phyloP scores from a whole-genome alignment of 2,888 invertebrate species.

The Andrena trimmerana region DNA sequence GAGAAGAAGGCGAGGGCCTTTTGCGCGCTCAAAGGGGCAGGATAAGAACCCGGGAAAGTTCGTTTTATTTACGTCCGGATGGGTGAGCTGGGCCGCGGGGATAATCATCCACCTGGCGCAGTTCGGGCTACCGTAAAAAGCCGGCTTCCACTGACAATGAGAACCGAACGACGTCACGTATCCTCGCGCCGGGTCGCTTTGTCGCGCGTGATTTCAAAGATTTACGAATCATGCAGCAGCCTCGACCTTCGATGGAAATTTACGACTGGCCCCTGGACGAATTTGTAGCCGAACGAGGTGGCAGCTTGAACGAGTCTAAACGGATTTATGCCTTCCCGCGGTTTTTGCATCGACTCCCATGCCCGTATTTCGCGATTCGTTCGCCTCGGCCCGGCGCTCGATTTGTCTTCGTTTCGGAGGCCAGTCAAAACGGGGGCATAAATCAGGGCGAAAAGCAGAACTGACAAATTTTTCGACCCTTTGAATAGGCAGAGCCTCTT shows the following conservation, averaged over 20 bases:
- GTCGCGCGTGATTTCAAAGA: constrained; percentile 25
- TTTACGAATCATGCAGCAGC: constrained; percentile 13
- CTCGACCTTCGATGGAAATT: constrained; percentile 5
- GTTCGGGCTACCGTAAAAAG: not conserved
- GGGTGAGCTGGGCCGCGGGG: constrained; percentile 6
- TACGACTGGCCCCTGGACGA: not conserved
- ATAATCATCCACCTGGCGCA: not conserved
- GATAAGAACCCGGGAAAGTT: constrained; percentile 27
- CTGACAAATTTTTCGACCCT: not conserved
- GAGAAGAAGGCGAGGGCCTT: constrained; percentile 1
- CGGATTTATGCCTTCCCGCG: constrained; percentile 24
- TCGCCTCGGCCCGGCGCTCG: not conserved
- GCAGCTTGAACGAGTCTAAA: constrained; percentile 6
- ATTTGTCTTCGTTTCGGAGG: constrained; percentile 7
- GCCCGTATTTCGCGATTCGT: not conserved
- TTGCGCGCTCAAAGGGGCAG: constrained; percentile 7
- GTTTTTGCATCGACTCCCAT: constrained; percentile 13
- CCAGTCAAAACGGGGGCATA: not conserved
- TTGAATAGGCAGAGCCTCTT: not conserved
- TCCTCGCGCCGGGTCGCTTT: not conserved
- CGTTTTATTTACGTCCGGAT: constrained; percentile 23
- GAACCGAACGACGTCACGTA: not conserved
- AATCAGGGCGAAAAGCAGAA: too few species aligned
- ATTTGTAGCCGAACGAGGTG: not conserved
- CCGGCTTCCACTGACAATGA: not conserved